A percentile compares a stretch with the other conserved stretches of the same genome.
These are phyloP conservation scores for Spilogale gracilis DNA, from an alignment of 2,113 vertebrate genomes.

Conservation along the genomic window DNA sequence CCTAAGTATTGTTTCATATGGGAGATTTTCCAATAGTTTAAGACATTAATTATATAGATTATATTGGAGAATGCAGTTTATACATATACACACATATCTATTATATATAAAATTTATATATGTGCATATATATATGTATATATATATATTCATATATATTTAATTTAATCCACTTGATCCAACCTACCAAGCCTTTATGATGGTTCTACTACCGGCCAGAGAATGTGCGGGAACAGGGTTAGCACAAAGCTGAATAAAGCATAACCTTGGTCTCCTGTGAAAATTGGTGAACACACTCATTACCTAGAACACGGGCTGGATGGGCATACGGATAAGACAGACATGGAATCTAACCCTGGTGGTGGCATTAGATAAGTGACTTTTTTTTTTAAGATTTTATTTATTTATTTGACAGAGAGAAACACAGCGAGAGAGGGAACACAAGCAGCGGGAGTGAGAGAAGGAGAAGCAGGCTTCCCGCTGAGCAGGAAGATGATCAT, in stretches of 20 bases:
- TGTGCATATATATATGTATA: neutral
- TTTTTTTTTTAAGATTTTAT: no score
- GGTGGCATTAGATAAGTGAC: accelerated
- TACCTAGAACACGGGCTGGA: neutral
- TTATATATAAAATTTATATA: neutral
- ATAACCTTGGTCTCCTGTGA: neutral
- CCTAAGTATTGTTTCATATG: neutral
- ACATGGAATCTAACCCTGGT: neutral
- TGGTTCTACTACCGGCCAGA: neutral
- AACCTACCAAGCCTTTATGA: neutral
- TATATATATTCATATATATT: neutral
- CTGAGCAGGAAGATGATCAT: no score
- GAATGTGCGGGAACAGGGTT: no score
- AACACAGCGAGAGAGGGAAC: no score
- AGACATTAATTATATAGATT: neutral
- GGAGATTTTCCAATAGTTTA: neutral
- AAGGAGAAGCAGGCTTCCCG: no score
- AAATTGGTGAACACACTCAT: neutral
- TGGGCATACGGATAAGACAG: accelerated
- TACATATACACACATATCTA: neutral
- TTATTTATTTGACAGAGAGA: no score
- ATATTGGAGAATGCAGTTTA: neutral
- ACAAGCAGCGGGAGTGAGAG: no score
- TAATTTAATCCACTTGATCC: neutral
- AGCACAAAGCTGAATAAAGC: neutral